A percentile compares a stretch with the other conserved stretches of the same genome.
These are phyloP conservation scores for Dendrolimus houi DNA, from an alignment of 2,888 invertebrate genomes.

Conservation along the genomic window DNA sequence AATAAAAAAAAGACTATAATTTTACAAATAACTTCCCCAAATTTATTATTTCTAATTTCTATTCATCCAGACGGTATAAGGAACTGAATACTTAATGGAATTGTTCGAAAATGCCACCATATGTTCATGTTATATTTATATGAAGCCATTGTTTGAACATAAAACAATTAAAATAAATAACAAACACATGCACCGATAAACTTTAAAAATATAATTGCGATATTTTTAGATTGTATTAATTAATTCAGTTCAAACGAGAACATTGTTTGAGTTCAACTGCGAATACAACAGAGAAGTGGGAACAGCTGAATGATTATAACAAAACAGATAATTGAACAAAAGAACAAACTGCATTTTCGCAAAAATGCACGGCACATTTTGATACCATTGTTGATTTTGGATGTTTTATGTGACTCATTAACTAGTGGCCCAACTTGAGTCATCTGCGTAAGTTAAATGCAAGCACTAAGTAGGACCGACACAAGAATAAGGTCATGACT, in stretches of 20 bases:
- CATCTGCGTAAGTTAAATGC: constrained; percentile 39
- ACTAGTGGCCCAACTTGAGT: constrained; percentile 45
- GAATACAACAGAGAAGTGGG: background rate
- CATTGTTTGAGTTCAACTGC: background rate
- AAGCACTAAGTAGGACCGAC: constrained; percentile 15
- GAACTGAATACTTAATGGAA: too few species aligned
- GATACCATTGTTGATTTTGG: background rate
- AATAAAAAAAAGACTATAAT: too few species aligned
- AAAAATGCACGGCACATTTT: background rate
- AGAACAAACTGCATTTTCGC: background rate
- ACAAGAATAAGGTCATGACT: constrained; percentile 55
- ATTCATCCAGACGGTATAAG: too few species aligned
- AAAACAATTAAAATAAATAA: background rate
- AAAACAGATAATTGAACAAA: background rate
- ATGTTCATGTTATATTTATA: too few species aligned
- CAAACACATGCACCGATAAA: background rate
- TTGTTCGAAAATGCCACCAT: too few species aligned
- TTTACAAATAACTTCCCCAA: background rate
- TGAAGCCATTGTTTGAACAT: background rate
- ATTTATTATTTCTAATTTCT: too few species aligned
- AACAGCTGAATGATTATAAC: background rate
- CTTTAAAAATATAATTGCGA: constrained; percentile 6
- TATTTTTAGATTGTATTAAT: constrained; percentile 4
- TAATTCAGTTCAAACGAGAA: background rate
- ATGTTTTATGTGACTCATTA: constrained; percentile 40